Evolutionary conservation across 2,113 vertebrate species (phyloP), one percentile per base, ranked within the genome.

Genomic region (Electrona antarctica): DNA sequence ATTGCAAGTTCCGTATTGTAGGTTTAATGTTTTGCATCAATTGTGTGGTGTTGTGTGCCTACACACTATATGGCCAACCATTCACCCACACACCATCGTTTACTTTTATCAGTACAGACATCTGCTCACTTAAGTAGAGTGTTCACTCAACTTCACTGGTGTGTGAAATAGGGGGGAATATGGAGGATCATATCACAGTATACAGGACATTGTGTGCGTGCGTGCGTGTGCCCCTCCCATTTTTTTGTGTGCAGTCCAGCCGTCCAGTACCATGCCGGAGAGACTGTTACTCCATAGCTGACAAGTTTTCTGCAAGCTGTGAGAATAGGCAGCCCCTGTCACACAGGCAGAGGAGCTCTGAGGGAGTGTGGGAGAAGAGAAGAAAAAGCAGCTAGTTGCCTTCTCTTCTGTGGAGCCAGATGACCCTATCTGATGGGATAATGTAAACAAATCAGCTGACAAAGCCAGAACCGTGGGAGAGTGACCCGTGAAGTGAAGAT

Each of bases 361-460:
- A 71, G 80, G 77, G 83, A 87, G 83, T 84, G 80, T 68, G 77
- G 74, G 71, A 84, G 85, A 90, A 89, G 86, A 90, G 81, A 90
- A 79, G 62, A 79, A 85, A 41, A 70, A 84, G 79, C 86, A 76
- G 80, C 70, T n/a, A 77, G 79, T 82, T 78, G 58, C 64, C 74
- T 79, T 79, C 64, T 85, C 80, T 63, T 83, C 73, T 80, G 77
- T 69, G 85, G 77, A 82, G 73, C 76, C 83, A 90, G 81, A 88
- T 87, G 84, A 90, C 85, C 88, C 72, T 79, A 81, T 81, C 86
- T 76, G 85, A 81, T 85, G 84, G 85, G 83, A 87, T 90, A 85
- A 84, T 82, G 85, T 90, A 90, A 92, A 90, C 88, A 89, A 21
- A 77, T 67, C 62, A 69, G 67, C 70, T 68, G 77, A 73, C 67